Base-by-base conservation (phyloP, 64 coral and sea anemone species). In the Platygyra sinensis region DNA sequence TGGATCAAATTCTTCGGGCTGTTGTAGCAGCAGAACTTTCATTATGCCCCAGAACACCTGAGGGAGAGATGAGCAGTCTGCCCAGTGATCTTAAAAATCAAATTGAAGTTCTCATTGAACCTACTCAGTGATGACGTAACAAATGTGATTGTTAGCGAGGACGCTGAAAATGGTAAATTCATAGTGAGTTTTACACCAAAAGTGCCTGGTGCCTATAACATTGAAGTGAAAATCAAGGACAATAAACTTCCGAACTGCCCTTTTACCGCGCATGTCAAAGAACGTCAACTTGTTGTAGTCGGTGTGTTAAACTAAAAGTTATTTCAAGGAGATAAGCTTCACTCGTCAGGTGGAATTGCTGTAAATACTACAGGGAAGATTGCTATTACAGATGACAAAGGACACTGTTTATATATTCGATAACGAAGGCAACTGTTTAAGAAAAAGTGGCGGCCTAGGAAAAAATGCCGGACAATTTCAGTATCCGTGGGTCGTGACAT, bases 381-480 rank as follows among this genome's bases (percentile, higher is more conserved):
- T 54, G 83, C 39, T 50, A 33, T 87, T 2, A 29, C 67, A 25
- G 83, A 87, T 32, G 0, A 0, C 2, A 72, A 22, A 0, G 46
- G 46, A 38, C 0, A 72, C 32, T 87, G 65, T 72, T 73, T 64
- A 72, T n/a, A 87, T 87, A 30, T 87, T 74, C 39, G 83, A 87
- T 73, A 73, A 87, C 73, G 27, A 52, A 28, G 67, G 83, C 38
- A 74, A 87, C 10, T 87, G 69, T 73, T 28, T 73, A 17, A 86
- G 82, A 86, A 86, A 72, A 86, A 33, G 72, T 22, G 64, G 18
- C 7, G 0, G 33, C 14, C 4, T 3, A 29, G 80, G 80, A 15
- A 22, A 36, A 19, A 10, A 83, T 30, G 38, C 42, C 18, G 82
- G 30, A 16, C 22, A 49, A 72, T 72, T 86, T 24, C 24, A 52